A percentile compares a stretch with the other conserved stretches of the same genome.
phyloP scores from a whole-genome alignment of 2,113 vertebrate species.

The Hymenochirus boettgeri region DNA sequence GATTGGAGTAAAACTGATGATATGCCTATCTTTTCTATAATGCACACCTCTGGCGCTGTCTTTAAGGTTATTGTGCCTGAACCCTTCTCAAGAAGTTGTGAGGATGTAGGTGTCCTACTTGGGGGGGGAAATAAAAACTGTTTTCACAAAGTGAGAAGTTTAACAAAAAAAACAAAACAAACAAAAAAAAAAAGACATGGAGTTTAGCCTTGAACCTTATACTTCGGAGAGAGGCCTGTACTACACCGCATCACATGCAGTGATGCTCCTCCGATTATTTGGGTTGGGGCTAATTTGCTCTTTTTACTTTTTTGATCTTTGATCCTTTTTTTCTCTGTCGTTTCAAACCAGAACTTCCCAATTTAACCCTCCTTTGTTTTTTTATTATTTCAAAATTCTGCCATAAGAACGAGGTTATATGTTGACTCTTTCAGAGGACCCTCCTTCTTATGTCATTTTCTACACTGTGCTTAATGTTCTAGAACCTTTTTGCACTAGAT shows the following conservation, averaged over 20 bases:
- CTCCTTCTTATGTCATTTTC: slow-evolving; percentile 71
- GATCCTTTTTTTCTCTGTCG: slow-evolving; percentile 46
- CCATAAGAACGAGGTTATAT: slow-evolving; percentile 61
- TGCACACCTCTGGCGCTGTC: slow-evolving; percentile 32
- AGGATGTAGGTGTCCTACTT: slow-evolving; percentile 43
- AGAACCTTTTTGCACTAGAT: slow-evolving; percentile 77
- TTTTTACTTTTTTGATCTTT: slow-evolving; percentile 44
- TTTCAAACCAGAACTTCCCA: slow-evolving; percentile 44
- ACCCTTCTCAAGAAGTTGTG: slow-evolving; percentile 57
- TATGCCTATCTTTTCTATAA: too few relatives aligned
- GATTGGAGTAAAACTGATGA: too few relatives aligned
- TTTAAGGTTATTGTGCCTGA: slow-evolving; percentile 53
- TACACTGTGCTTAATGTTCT: slow-evolving; percentile 76
- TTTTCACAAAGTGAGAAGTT: slow-evolving; percentile 45
- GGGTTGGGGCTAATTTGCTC: slow-evolving; percentile 42
- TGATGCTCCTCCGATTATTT: slow-evolving; percentile 18
- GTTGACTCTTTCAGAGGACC: slow-evolving; percentile 60
- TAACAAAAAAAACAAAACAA: slow-evolving; percentile 35
- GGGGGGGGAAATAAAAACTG: slow-evolving; percentile 34
- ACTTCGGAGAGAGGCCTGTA: slow-evolving; percentile 12
- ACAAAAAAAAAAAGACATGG: slow-evolving; percentile 46
- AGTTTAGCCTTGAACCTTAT: slow-evolving; percentile 44
- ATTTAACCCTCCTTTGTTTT: background rate
- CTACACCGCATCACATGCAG: slow-evolving; percentile 15
- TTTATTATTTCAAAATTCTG: slow-evolving; percentile 42